Evolutionary conservation across 2,797 vertebrate genomes (phyloP), one percentile per base, ranked within the genome.

Genomic region (Apogon talboti): DNA sequence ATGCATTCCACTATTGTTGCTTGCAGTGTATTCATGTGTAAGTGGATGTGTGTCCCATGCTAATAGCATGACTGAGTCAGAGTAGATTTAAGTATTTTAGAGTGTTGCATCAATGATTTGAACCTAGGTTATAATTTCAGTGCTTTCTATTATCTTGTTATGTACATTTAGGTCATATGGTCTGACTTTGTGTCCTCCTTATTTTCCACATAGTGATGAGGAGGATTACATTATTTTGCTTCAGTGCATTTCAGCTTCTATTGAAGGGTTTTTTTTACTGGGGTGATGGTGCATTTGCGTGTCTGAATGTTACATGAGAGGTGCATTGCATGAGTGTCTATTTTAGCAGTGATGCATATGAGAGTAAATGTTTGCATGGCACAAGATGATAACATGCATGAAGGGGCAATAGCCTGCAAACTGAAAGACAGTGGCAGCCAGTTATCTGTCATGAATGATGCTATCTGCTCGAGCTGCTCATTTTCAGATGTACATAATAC

Each of bases 261-360:
- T 28, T 46, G 63, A 65, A 38, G 3, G 12, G 18, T 37, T 65
- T 43, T 42, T 52, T 35, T n/a, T n/a, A 7, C 46, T 21, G 38
- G 57, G 50, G 55, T 58, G 42, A 56, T 59, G 60, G 74, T 56
- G 62, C 42, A 13, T 70, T 68, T 71, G 59, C 48, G 47, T 82
- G 64, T 52, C 21, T 69, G 45, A 38, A 50, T 38, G 61, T 53
- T 45, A 66, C 71, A 72, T n/a, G 40, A 65, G 71, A 76, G 64
- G 38, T 52, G 58, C 69, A 28, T 84, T 49, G 51, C 82, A 78
- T 73, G 75, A 62, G 42, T 62, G 71, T 54, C 59, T 71, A 21
- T 56, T 79, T 72, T 66, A 78, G 69, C 74, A 74, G 16, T 79
- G 79, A 79, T 87, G 87, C 83, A 87, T 85, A 79, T 70, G 35